phyloP scores from a whole-genome alignment of 2,888 invertebrate species.

The Zele albiditarsus region DNA sequence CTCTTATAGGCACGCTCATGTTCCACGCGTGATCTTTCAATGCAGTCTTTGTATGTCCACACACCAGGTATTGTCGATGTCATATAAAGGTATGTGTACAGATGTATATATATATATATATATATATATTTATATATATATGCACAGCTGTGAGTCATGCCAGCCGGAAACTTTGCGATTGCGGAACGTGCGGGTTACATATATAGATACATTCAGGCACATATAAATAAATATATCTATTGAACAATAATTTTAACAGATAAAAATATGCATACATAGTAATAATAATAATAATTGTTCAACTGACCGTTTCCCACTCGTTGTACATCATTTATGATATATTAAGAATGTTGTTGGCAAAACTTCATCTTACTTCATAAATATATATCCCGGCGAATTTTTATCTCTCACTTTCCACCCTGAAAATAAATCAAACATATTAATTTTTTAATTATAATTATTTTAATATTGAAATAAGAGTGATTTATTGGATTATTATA shows the following conservation, averaged over 20 bases:
- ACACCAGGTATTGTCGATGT: constrained; percentile 12
- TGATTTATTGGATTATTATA: background rate
- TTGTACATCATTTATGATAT: constrained; percentile 59
- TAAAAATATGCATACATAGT: constrained; percentile 1
- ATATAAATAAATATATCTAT: background rate
- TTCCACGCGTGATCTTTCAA: constrained; percentile 39
- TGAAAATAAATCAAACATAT: background rate
- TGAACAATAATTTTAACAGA: background rate
- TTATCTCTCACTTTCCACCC: constrained; percentile 2
- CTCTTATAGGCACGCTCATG: constrained; percentile 16
- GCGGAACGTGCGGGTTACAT: constrained; percentile 26
- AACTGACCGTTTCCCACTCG: constrained; percentile 69
- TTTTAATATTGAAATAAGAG: background rate
- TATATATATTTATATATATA: background rate
- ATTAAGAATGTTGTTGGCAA: constrained; percentile 42
- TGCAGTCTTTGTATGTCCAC: constrained; percentile 37
- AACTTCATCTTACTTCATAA: constrained; percentile 31
- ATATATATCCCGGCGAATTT: constrained; percentile 5
- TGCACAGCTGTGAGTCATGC: constrained; percentile 31
- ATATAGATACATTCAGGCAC: background rate
- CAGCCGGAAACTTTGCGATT: constrained; percentile 34
- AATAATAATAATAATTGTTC: background rate
- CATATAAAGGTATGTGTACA: constrained; percentile 13
- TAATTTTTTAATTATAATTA: background rate
- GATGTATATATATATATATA: constrained; percentile 12